Conservation (phyloP, 2,797 vertebrate genomes). For the Pampus argenteus region DNA sequence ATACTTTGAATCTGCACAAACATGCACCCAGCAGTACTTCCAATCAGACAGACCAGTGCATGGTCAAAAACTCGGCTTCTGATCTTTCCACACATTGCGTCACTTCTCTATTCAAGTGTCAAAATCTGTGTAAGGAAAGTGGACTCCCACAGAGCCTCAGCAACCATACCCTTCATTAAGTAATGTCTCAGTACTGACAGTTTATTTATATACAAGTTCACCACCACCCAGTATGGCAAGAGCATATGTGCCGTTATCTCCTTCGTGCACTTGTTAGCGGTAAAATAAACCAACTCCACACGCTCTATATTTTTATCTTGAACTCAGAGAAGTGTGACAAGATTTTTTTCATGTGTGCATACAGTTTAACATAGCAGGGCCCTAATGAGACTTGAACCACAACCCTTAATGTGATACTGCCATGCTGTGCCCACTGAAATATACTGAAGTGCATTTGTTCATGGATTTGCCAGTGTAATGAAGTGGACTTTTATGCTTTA, state of each 20-base stretch:
- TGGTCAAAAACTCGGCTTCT: slow-evolving; percentile 41
- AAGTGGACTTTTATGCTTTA: not conserved
- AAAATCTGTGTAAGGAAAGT: slow-evolving; percentile 54
- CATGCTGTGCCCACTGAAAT: slow-evolving; percentile 30
- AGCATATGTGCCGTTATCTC: not conserved
- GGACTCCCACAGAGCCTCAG: slow-evolving; percentile 58
- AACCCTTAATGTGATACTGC: slow-evolving; percentile 31
- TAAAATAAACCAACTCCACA: not conserved
- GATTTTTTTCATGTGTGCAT: slow-evolving; percentile 10
- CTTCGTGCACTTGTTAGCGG: slow-evolving; percentile 7
- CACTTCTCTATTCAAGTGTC: slow-evolving; percentile 66
- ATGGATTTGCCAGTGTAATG: slow-evolving; percentile 13
- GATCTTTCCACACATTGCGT: slow-evolving; percentile 70
- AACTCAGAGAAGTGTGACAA: not conserved
- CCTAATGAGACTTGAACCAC: slow-evolving; percentile 52
- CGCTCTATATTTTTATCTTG: not conserved
- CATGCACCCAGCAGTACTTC: not conserved
- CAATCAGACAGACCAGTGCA: slow-evolving; percentile 20
- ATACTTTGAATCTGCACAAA: slow-evolving; percentile 1
- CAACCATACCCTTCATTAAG: slow-evolving; percentile 60
- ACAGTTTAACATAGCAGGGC: slow-evolving; percentile 1
- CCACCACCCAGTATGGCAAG: not conserved
- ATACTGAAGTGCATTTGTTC: slow-evolving; percentile 5
- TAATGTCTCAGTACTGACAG: slow-evolving; percentile 26
- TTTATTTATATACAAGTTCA: slow-evolving; percentile 48